phyloP scores from a whole-genome alignment of 2,797 vertebrate species.

The Chanos chanos region DNA sequence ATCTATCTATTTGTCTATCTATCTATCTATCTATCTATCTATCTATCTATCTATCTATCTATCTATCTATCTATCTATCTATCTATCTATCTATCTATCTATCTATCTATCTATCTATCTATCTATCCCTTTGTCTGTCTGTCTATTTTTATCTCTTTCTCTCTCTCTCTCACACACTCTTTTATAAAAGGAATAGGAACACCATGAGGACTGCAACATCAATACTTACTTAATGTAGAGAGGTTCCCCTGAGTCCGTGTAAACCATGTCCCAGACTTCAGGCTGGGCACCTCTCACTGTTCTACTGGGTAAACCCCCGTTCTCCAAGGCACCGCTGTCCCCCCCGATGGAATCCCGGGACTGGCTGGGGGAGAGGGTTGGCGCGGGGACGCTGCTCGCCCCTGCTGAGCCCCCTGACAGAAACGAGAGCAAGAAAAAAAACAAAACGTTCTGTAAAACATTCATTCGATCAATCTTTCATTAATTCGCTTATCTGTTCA shows the following conservation, averaged over 20 bases:
- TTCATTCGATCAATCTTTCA: no score
- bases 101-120: no score
- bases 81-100: no score
- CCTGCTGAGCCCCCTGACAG: slow-evolving; percentile 56
- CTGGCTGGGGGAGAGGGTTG: slow-evolving; percentile 63
- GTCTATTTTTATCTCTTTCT: no score
- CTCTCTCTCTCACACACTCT: background rate
- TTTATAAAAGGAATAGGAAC: background rate
- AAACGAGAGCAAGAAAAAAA: slow-evolving; percentile 1
- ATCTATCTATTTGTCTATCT: no score
- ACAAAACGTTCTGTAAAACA: no score
- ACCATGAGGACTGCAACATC: background rate
- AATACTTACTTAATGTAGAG: slow-evolving; percentile 69
- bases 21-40: no score
- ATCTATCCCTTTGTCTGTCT: no score
- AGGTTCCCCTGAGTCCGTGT: slow-evolving; percentile 68
- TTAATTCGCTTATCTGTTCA: no score
- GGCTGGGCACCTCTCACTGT: slow-evolving; percentile 29
- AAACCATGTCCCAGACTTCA: slow-evolving; percentile 72
- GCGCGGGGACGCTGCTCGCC: slow-evolving; percentile 54
- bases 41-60: no score
- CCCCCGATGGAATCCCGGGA: slow-evolving; percentile 64
- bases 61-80: no score
- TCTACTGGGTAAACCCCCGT: slow-evolving; percentile 38
- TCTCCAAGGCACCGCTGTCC: slow-evolving; percentile 54